A percentile compares a stretch with the other conserved stretches of the same genome.
Evolutionary conservation across 2,888 invertebrate species (phyloP).

Genomic region (Entomobrya multifasciata): DNA sequence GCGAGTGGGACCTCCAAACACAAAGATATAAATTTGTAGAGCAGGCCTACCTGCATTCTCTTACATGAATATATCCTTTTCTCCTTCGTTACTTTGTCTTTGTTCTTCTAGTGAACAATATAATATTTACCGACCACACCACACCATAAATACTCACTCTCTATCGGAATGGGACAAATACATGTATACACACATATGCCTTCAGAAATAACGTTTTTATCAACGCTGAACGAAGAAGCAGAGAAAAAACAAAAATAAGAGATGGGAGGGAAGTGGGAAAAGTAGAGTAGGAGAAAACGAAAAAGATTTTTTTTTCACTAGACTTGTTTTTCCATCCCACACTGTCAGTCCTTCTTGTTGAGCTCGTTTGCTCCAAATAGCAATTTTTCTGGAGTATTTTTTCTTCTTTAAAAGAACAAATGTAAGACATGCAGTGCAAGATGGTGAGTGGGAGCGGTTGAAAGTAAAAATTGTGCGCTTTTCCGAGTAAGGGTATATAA

Average conservation of each 20-base stretch:
- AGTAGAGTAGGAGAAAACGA: not conserved
- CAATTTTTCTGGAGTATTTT: slow-evolving; percentile 31
- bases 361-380: slow-evolving; percentile 59
- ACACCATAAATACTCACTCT: not conserved
- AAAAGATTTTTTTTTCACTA: slow-evolving; percentile 30
- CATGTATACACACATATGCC: not conserved
- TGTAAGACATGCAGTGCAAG: slow-evolving; percentile 33
- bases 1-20: not conserved
- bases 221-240: too few relatives aligned
- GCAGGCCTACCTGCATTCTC: too few relatives aligned
- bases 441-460: not conserved
- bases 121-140: not conserved
- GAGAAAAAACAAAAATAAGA: not conserved
- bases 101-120: not conserved
- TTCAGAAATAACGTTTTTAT: too few relatives aligned
- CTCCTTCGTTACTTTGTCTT: too few relatives aligned
- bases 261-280: slow-evolving; percentile 5
- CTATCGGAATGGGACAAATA: slow-evolving; percentile 2
- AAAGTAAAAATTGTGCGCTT: too few relatives aligned
- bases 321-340: slow-evolving; percentile 51
- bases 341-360: slow-evolving; percentile 55
- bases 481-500: not conserved
- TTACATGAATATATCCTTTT: too few relatives aligned
- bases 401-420: slow-evolving; percentile 1
- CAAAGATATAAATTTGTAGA: not conserved